phyloP scores from a whole-genome alignment of 35 echinoderm and acorn worm species.

The Chiridota heheva region DNA sequence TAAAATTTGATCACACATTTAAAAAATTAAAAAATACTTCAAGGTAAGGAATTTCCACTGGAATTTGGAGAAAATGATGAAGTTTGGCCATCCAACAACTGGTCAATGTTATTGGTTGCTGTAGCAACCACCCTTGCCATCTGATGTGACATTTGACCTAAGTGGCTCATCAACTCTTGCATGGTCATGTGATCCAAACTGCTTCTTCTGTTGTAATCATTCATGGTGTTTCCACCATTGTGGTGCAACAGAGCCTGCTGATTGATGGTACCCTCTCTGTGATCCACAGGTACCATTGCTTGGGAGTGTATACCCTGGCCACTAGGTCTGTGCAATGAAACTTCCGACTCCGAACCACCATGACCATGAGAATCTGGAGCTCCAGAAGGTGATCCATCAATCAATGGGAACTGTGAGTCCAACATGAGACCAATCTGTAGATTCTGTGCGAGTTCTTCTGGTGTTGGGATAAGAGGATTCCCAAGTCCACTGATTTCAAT shows the following conservation, averaged over 20 bases:
- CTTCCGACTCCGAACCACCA: not conserved
- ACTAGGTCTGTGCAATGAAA: conserved; percentile 11
- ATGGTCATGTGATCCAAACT: conserved; percentile 55
- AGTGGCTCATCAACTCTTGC: conserved; percentile 64
- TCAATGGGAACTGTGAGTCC: conserved; percentile 47
- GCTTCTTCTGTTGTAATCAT: conserved; percentile 15
- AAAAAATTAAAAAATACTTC: too few relatives aligned
- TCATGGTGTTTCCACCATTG: not conserved
- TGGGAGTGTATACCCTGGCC: conserved; percentile 27
- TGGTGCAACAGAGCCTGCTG: conserved; percentile 29
- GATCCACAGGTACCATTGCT: conserved; percentile 31
- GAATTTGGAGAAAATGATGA: conserved; percentile 83
- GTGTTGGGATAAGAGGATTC: not conserved
- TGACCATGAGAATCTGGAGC: not conserved
- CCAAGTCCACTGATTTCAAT: conserved; percentile 13
- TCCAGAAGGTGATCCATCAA: too few relatives aligned
- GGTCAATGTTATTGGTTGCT: conserved; percentile 96
- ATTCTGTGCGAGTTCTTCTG: conserved; percentile 49
- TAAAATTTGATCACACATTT: too few relatives aligned
- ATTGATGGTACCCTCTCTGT: not conserved
- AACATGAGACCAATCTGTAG: conserved; percentile 40
- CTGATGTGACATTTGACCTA: conserved; percentile 85
- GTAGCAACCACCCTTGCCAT: conserved; percentile 83
- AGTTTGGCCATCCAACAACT: conserved; percentile 84
- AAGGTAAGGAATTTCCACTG: conserved; percentile 90